Base-by-base conservation (phyloP, 2,113 vertebrate genomes). In the Rhodinocichla rosea region DNA sequence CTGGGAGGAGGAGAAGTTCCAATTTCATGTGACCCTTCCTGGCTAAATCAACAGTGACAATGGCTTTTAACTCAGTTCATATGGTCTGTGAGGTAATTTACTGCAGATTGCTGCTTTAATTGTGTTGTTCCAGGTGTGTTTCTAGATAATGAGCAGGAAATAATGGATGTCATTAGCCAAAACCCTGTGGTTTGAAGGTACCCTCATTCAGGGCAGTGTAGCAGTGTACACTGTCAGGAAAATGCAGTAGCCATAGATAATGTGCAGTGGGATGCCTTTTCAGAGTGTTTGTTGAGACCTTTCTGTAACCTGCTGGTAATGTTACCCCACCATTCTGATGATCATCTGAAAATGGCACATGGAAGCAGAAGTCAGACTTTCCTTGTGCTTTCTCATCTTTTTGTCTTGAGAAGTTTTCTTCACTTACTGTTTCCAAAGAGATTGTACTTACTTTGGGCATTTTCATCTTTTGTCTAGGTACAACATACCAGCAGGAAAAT, bases 121-220 rank as follows among this genome's bases (percentile, higher is more conserved):
- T 71, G 28, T 75, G 67, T 79, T 91, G 37, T 64, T 96, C 77
- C 65, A 87, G 89, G 59, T 94, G 78, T 91, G 77, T 80, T 78
- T 85, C 78, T 76, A 64, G 91, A 89, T 95, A 95, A 85, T 15
- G 74, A 92, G 57, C 67, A 62, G 45, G 62, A 89, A 87, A 74
- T 94, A 75, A 70, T 87, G 56, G 69, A 55, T 94, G 50, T 56
- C 83, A 79, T 82, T 73, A 89, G 90, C 13, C 74, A 89, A 82
- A 85, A 63, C n/a, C 79, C n/a, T 63, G 53, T 87, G 53, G 26
- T 68, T 89, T 78, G 83, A 91, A 89, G 77, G 60, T 89, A 60
- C 83, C 78, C 49, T 59, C 44, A 63, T 45, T 76, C 39, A 22
- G 47, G 78, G 87, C 81, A 73, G 49, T 4, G 2, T 33, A 77